A percentile compares a stretch with the other conserved stretches of the same genome.
Evolutionary conservation across 2,113 vertebrate genomes (phyloP).

Genomic region (Zapus hudsonius): DNA sequence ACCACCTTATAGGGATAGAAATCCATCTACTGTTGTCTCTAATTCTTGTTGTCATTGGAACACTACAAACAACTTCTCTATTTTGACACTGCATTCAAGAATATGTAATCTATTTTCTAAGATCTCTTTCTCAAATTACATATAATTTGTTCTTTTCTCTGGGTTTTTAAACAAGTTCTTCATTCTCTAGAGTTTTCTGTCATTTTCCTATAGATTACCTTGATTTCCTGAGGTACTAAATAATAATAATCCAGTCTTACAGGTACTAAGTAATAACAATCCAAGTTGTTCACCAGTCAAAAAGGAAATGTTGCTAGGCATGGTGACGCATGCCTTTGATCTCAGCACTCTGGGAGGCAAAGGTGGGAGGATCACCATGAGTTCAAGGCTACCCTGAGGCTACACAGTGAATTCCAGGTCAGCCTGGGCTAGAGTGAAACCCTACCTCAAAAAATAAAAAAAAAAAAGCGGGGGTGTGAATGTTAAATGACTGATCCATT

Average conservation of each 20-base stretch:
- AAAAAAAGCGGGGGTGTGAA: no score
- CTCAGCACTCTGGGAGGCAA: no score
- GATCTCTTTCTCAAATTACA: slow-evolving; percentile 41
- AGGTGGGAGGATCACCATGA: no score
- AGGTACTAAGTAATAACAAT: no score
- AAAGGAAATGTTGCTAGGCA: no score
- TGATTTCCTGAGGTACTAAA: slow-evolving; percentile 30
- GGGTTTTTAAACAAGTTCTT: slow-evolving; percentile 26
- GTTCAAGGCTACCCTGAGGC: no score
- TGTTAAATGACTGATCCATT: slow-evolving; percentile 16
- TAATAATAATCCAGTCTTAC: background rate
- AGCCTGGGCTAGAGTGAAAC: no score
- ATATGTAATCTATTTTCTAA: slow-evolving; percentile 33
- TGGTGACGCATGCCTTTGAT: no score
- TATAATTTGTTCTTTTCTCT: slow-evolving; percentile 23
- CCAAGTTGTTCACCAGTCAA: slow-evolving; percentile 16
- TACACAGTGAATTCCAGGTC: no score
- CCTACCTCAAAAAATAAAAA: no score
- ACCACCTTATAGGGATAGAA: background rate
- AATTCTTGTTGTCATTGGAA: slow-evolving; percentile 23
- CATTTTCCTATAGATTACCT: slow-evolving; percentile 21
- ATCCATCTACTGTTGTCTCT: slow-evolving; percentile 31
- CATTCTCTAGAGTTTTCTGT: slow-evolving; percentile 13
- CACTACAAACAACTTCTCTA: background rate
- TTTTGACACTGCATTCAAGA: slow-evolving; percentile 41